Evolutionary conservation across 2,888 invertebrate species (phyloP), one percentile per base, ranked within the genome.

Genomic region (Melipona bicolor): DNA sequence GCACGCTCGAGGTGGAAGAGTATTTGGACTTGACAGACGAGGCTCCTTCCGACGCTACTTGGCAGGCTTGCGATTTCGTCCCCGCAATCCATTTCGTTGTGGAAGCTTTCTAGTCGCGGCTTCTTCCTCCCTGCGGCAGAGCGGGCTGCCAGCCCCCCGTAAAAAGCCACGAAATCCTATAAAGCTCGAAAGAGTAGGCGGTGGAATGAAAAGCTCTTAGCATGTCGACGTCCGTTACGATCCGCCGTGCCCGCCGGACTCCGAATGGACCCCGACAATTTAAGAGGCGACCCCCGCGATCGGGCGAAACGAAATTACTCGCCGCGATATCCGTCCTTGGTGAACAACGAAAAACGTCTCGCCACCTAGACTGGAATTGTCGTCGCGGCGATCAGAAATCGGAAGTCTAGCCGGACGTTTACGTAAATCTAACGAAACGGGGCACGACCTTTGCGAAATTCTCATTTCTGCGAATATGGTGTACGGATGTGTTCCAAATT

Each of bases 231-330:
- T 87, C 89, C 86, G 89, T 93, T 92, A 91, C 89, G 87, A 90
- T 91, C 90, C 79, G 70, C n/a, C 69, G 24, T 77, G 50, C 32
- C 62, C 82, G 85, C 86, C 73, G 85, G 84, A 87, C 82, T 79
- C 80, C 83, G 90, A 92, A 93, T 92, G 89, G 89, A 91, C 87
- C 85, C 83, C 88, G 93, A 94, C 93, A 92, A 92, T 92, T 93
- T 93, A 92, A 94, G 91, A 93, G 93, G 89, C 27, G 27, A 87
- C 85, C 85, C 43, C 90, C 75, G 89, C 91, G 92, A 92, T 93
- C 91, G 91, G 84, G 86, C 83, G 87, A 87, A 93, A 93, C 89
- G 87, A 87, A 92, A 94, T 94, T 93, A 93, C 92, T 91, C 89
- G 88, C 89, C 79, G 73, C 81, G 84, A 84, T 85, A 65, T 61